Evolutionary conservation across 2,797 vertebrate genomes (phyloP).

Genomic region (Champsocephalus esox): DNA sequence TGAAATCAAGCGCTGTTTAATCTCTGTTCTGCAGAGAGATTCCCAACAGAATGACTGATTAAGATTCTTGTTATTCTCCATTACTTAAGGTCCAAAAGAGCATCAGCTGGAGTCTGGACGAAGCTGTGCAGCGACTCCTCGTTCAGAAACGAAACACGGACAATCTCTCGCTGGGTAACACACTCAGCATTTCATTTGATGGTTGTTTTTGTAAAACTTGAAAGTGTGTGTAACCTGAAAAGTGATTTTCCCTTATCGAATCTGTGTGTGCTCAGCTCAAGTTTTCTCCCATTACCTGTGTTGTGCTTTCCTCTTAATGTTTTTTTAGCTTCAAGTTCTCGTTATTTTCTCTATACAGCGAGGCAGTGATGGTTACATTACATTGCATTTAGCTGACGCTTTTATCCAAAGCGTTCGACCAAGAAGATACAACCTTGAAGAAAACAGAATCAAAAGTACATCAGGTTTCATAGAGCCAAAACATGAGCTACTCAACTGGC

Average conservation of each 20-base stretch:
- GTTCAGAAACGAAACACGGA: conserved; percentile 87
- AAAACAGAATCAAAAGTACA: too few relatives aligned
- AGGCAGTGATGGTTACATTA: too few relatives aligned
- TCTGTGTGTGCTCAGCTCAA: neutral
- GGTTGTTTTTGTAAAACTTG: conserved; percentile 27
- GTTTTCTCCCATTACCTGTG: conserved; percentile 1
- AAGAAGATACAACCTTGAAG: too few relatives aligned
- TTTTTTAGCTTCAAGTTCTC: neutral
- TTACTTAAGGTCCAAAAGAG: conserved; percentile 88
- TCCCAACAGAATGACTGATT: too few relatives aligned
- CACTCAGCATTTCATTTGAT: conserved; percentile 10
- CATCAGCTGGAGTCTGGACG: conserved; percentile 87
- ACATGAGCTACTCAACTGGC: too few relatives aligned
- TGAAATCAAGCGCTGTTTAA: too few relatives aligned
- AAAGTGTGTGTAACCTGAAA: neutral
- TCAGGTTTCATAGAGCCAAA: too few relatives aligned
- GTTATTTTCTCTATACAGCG: neutral
- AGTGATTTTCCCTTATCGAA: neutral
- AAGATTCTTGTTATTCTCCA: conserved; percentile 28
- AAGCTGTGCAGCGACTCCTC: conserved; percentile 84
- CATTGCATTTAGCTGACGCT: too few relatives aligned
- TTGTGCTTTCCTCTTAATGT: neutral
- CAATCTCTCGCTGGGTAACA: conserved; percentile 88
- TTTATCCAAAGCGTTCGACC: too few relatives aligned
- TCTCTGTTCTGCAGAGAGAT: too few relatives aligned